A percentile compares a stretch with the other conserved stretches of the same genome.
Conservation (phyloP, 2,797 vertebrate species). For the Neosilurus hyrtlii region DNA sequence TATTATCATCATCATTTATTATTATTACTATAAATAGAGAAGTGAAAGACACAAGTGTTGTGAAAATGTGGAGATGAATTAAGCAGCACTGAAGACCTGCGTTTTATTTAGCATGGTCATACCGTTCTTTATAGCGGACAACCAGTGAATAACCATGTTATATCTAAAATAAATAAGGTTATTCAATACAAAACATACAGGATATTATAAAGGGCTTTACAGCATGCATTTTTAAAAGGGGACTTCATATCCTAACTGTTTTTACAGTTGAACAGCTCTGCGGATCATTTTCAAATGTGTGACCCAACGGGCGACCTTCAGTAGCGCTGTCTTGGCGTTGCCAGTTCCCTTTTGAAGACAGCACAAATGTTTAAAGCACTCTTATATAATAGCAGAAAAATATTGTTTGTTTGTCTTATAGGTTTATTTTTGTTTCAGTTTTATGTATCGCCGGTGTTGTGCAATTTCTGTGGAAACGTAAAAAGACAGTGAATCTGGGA, state of each 20-base stretch:
- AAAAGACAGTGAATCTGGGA: slow-evolving; percentile 10
- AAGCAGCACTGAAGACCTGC: slow-evolving; percentile 9
- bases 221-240: slow-evolving; percentile 47
- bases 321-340: slow-evolving; percentile 29
- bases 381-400: background rate
- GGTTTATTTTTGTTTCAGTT: slow-evolving; percentile 4
- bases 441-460: slow-evolving; percentile 39
- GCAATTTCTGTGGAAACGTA: slow-evolving; percentile 19
- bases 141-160: slow-evolving; percentile 9
- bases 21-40: background rate
- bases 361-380: slow-evolving; percentile 37
- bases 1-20: background rate
- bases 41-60: background rate
- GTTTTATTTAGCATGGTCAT: slow-evolving; percentile 4
- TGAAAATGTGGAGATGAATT: slow-evolving; percentile 14
- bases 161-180: slow-evolving; percentile 8
- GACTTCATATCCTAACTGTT: slow-evolving; percentile 37
- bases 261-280: slow-evolving; percentile 27
- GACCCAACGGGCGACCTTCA: slow-evolving; percentile 22
- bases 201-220: slow-evolving; percentile 52
- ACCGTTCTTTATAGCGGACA: background rate
- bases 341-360: slow-evolving; percentile 33
- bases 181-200: slow-evolving; percentile 16
- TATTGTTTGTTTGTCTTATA: background rate
- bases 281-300: slow-evolving; percentile 26